These are phyloP conservation scores for Epinotia ramella DNA, from an alignment of 2,888 invertebrate species.

Conservation along the genomic window DNA sequence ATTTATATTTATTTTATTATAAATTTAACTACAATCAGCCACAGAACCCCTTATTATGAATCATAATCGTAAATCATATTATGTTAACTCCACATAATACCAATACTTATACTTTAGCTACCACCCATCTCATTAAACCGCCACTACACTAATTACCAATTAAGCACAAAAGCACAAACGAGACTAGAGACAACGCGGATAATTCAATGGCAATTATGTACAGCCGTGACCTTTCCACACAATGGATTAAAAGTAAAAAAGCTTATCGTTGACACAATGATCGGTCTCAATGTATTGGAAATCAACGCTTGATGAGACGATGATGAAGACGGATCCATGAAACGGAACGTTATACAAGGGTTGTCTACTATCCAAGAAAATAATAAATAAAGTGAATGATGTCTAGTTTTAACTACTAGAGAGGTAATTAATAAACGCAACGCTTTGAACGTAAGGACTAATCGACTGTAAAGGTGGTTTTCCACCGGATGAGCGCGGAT, in stretches of 20 bases:
- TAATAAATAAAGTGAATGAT: background rate
- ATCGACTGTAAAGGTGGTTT: too few species aligned
- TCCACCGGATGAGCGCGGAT: too few species aligned
- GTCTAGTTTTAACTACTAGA: too few species aligned
- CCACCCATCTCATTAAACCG: background rate
- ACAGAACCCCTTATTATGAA: too few species aligned
- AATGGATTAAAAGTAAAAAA: constrained; percentile 44
- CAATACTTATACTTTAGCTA: background rate
- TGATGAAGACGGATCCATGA: constrained; percentile 36
- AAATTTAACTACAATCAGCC: too few species aligned
- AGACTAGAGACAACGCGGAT: constrained; percentile 25
- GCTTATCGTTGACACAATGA: constrained; percentile 24
- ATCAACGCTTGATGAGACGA: constrained; percentile 48
- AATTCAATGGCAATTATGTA: constrained; percentile 45
- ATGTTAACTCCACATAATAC: background rate
- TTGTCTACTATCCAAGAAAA: constrained; percentile 6
- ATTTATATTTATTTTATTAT: too few species aligned
- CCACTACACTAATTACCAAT: constrained; percentile 24
- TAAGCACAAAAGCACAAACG: constrained; percentile 29
- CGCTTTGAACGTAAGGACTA: too few species aligned
- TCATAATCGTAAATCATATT: too few species aligned
- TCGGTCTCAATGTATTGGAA: constrained; percentile 39
- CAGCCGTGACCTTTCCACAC: constrained; percentile 39
- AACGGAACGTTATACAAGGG: constrained; percentile 37
- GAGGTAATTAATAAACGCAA: too few species aligned